Base-by-base conservation (phyloP, 2,888 invertebrate species). In the Monopis laevigella region DNA sequence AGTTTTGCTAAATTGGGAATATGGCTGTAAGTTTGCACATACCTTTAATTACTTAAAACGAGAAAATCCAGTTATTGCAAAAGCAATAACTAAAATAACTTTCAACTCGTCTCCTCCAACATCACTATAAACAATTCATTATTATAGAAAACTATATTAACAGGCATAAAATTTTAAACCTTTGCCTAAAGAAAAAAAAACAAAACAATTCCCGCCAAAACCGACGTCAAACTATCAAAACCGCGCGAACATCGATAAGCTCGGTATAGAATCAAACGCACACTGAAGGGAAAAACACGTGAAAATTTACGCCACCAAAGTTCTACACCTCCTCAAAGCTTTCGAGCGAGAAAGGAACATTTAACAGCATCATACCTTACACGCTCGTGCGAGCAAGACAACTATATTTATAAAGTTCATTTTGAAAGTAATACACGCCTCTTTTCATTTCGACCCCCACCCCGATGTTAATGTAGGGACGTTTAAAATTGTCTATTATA, bases 401-500 rank as follows among this genome's bases (percentile, higher is more conserved):
- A 59, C 58, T 60, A 29, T 60, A 58, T 62, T 45, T 40, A 47
- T 59, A 55, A 59, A 11, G 17, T 55, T 49, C 58, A 58, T 59
- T 59, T 63, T 64, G 61, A 64, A 49, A 45, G 70, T 69, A n/a
- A n/a, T n/a, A n/a, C 53, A 65, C 80, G 70, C 78, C 78, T 68
- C 65, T 61, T 57, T 62, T 67, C 67, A 68, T 68, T 69, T 71
- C 68, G 65, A 62, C 62, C 62, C 61, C 59, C 60, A 52, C 51
- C 53, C 59, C 70, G 65, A 74, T 69, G 75, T 75, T 58, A 62
- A 67, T 69, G 64, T 71, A 69, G 70, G 75, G 60, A 74, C 75
- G 75, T 77, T 78, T 78, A 73, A 78, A 80, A 75, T 78, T 78
- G 77, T 77, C 77, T 73, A 75, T 78, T 78, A 74, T 75, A 75